Evolutionary conservation across 2,888 invertebrate genomes (phyloP).

Genomic region (Dioctria linearis): DNA sequence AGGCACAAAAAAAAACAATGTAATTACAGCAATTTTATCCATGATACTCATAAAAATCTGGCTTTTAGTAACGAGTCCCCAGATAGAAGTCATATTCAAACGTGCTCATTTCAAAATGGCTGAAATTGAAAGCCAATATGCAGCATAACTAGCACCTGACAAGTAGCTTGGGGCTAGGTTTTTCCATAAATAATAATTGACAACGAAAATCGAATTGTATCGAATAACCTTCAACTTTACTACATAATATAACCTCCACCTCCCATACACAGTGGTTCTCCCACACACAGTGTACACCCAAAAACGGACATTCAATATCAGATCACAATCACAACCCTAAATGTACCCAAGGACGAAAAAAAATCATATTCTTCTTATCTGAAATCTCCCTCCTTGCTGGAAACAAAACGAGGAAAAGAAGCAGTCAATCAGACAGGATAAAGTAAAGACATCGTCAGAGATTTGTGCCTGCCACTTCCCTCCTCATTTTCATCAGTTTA

Average conservation of each 20-base stretch:
- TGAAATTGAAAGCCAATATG: background rate
- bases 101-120: background rate
- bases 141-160: background rate
- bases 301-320: background rate
- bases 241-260: background rate
- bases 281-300: too few species aligned
- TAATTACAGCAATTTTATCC: background rate
- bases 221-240: background rate
- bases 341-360: background rate
- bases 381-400: background rate
- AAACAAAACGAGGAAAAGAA: background rate
- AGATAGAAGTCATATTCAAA: background rate
- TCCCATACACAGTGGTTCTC: background rate
- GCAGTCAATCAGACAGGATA: constrained; percentile 24
- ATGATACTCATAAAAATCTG: background rate
- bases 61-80: background rate
- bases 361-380: background rate
- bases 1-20: background rate
- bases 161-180: constrained; percentile 6
- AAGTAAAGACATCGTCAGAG: constrained; percentile 7
- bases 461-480: constrained; percentile 11
- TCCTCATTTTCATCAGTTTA: constrained; percentile 38
- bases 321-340: constrained; percentile 1
- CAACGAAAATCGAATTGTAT: constrained; percentile 1
- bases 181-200: constrained; percentile 1